These are phyloP conservation scores for Ectemnius continuus DNA, from an alignment of 2,888 invertebrate genomes.

Conservation along the genomic window DNA sequence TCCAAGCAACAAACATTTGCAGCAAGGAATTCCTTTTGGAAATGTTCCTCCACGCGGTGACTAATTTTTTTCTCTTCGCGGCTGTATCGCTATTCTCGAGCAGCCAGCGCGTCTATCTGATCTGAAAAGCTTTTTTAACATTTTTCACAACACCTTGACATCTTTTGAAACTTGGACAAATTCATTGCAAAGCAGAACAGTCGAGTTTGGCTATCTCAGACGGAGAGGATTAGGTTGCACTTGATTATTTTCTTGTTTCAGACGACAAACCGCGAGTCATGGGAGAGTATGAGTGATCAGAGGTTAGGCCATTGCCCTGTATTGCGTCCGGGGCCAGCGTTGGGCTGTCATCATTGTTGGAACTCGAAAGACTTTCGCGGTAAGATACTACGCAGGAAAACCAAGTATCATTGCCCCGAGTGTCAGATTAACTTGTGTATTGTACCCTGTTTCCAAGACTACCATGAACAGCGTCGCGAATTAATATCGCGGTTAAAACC, in stretches of 20 bases:
- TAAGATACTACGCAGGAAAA: conserved; percentile 89
- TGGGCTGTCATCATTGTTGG: conserved; percentile 95
- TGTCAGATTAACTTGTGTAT: conserved; percentile 93
- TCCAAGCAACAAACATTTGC: no score
- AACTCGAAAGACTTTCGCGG: conserved; percentile 92
- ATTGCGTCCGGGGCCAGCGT: conserved; percentile 89
- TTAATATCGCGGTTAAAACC: conserved; percentile 62
- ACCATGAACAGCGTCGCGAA: conserved; percentile 83
- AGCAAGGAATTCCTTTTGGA: no score
- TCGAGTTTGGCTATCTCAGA: no score
- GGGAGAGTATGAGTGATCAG: conserved; percentile 68
- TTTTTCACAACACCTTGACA: no score
- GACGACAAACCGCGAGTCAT: conserved; percentile 50
- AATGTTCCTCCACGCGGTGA: no score
- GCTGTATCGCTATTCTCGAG: no score
- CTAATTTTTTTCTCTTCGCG: no score
- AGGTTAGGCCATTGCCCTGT: conserved; percentile 91
- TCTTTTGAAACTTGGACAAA: no score
- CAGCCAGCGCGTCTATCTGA: no score
- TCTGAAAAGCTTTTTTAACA: no score
- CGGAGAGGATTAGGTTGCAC: no score
- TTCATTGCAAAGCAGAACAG: neutral
- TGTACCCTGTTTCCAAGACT: conserved; percentile 93
- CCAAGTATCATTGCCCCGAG: conserved; percentile 94
- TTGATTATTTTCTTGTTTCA: conserved; percentile 25